A percentile compares a stretch with the other conserved stretches of the same genome.
These are phyloP conservation scores for Halictus rubicundus DNA, from an alignment of 1,140 invertebrate species.

Conservation along the genomic window DNA sequence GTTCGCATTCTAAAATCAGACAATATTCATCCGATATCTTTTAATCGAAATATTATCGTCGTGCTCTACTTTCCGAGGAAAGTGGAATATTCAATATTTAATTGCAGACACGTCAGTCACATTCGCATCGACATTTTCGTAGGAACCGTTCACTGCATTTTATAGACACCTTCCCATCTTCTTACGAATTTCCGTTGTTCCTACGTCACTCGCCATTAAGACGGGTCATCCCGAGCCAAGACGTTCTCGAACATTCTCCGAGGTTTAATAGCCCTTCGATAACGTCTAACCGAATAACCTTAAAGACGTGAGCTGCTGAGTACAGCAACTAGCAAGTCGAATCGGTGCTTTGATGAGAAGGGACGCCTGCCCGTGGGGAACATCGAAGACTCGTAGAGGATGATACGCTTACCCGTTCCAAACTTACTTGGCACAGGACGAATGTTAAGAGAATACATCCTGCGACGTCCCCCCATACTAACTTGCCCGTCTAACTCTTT, in stretches of 20 bases:
- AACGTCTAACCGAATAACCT: slow-evolving; percentile 38
- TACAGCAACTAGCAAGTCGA: slow-evolving; percentile 32
- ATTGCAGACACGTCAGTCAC: not conserved
- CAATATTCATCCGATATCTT: too few species aligned
- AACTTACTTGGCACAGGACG: not conserved
- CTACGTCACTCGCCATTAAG: not conserved
- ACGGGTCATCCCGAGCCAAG: not conserved
- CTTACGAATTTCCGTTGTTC: not conserved
- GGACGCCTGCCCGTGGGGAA: slow-evolving; percentile 14
- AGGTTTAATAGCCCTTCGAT: slow-evolving; percentile 30
- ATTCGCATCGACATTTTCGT: not conserved
- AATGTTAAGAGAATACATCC: not conserved
- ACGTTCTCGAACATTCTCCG: not conserved
- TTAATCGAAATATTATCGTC: too few species aligned
- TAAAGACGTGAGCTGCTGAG: slow-evolving; percentile 57
- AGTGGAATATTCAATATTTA: too few species aligned
- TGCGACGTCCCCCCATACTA: too few species aligned
- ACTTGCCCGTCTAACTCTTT: too few species aligned
- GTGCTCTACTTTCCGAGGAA: too few species aligned
- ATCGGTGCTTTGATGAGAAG: slow-evolving; percentile 34
- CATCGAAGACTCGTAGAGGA: not conserved
- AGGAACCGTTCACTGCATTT: not conserved
- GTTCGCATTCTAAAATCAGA: too few species aligned
- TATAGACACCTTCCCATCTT: not conserved
- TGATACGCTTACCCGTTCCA: slow-evolving; percentile 8